These are phyloP conservation scores for Acanthococcus lagerstroemiae DNA, from an alignment of 2,888 invertebrate species.

Conservation along the genomic window DNA sequence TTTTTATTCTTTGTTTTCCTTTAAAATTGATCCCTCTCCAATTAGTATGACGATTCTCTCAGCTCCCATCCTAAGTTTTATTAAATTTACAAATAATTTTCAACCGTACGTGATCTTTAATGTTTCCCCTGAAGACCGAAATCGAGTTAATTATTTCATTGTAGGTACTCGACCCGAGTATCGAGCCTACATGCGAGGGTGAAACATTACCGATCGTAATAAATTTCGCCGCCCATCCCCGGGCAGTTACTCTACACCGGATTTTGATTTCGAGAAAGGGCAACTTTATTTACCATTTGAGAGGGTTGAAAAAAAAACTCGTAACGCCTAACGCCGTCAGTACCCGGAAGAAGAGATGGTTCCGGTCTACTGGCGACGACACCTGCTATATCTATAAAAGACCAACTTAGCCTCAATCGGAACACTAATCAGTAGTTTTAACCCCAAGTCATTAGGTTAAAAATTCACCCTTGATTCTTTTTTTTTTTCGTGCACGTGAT, in stretches of 20 bases:
- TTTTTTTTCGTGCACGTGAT: constrained; percentile 23
- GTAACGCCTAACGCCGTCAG: neutral
- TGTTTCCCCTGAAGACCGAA: no score
- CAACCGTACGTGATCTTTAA: no score
- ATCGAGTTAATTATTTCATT: no score
- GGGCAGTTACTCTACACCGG: neutral
- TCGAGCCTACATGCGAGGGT: no score
- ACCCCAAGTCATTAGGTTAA: constrained; percentile 21
- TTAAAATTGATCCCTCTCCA: no score
- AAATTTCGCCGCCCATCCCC: no score
- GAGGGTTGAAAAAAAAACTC: neutral
- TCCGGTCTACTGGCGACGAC: constrained; percentile 19
- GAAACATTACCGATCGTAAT: no score
- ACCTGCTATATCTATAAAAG: constrained; percentile 20
- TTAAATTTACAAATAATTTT: no score
- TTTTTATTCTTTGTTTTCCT: no score
- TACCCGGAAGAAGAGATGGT: constrained; percentile 12
- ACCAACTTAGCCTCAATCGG: constrained; percentile 17
- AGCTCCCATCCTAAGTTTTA: no score
- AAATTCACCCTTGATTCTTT: constrained; percentile 21
- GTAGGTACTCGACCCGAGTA: no score
- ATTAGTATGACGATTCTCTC: no score
- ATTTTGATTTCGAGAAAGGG: neutral
- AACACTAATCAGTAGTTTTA: constrained; percentile 22
- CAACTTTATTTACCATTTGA: neutral